Conservation (phyloP, 2,888 invertebrate species). For the Deilephila elpenor region DNA sequence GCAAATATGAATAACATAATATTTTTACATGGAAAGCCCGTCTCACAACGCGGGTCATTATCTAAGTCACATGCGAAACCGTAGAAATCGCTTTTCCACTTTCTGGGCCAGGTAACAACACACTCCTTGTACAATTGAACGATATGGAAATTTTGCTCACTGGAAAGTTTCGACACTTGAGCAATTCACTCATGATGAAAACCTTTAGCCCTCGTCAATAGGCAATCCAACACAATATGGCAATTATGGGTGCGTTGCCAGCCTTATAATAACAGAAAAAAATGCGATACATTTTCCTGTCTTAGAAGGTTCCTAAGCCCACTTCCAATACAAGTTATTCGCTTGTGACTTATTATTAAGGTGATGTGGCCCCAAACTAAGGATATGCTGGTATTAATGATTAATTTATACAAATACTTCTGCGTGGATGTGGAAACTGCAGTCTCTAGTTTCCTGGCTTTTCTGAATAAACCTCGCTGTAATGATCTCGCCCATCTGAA, state of each 20-base stretch:
- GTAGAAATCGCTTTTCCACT: conserved; percentile 16
- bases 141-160: neutral
- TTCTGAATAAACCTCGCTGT: neutral
- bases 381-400: no score
- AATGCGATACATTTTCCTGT: no score
- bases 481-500: neutral
- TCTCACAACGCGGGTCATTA: neutral
- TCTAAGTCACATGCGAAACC: neutral
- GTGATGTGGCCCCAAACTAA: no score
- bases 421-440: no score
- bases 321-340: no score
- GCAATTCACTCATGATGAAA: neutral
- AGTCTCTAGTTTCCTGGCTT: neutral
- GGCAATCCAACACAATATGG: no score
- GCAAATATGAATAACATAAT: neutral
- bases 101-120: neutral
- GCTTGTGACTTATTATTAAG: no score
- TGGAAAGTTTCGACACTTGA: neutral
- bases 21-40: neutral
- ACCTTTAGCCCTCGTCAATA: neutral
- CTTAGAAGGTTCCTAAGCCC: no score
- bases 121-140: neutral
- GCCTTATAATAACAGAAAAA: no score
- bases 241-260: no score
- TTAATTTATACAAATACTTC: no score